Base-by-base conservation (phyloP, 2,888 invertebrate genomes). In the Clistopyga incitator region DNA sequence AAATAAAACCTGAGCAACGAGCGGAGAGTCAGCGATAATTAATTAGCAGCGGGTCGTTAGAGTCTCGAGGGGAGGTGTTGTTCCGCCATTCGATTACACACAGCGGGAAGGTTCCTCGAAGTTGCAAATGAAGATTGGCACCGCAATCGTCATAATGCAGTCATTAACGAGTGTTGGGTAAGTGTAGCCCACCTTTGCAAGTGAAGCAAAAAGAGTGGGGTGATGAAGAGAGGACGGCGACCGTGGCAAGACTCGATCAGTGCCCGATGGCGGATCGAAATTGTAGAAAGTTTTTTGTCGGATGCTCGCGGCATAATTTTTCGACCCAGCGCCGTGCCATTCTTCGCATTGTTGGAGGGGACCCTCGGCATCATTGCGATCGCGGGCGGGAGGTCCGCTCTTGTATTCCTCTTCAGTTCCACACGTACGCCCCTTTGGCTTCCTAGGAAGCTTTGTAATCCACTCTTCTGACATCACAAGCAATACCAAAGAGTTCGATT, bases 51-150 rank as follows among this genome's bases (percentile, higher is more conserved):
- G 75, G 85, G 84, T 80, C 80, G 85, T 84, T 84, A 82, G n/a
- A n/a, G n/a, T 68, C 83, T 65, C 70, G 64, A 25, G 68, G 45
- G 81, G 72, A 80, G 78, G 74, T 72, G n/a, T 59, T 76, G 64
- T 78, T 80, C 65, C 56, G 70, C 74, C 77, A 79, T 84, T 82
- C 81, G 81, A 81, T 82, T 84, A 78, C 84, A 78, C 84, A 70
- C 84, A 84, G 84, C 84, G 84, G 84, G 81, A 79, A 84, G 81
- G 81, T 85, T 87, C 85, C 82, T 86, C 85, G 86, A 86, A 88
- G 87, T 85, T 86, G 84, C 87, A 90, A 90, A 91, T 90, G 88
- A 90, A 90, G 90, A 91, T 90, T 90, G 90, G 90, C 90, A 90
- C 88, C 81, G 88, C 88, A 90, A 89, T 91, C 90, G 88, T 90